Evolutionary conservation across 2,888 invertebrate species (phyloP), one percentile per base, ranked within the genome.

Genomic region (Macrostomum cliftonense): DNA sequence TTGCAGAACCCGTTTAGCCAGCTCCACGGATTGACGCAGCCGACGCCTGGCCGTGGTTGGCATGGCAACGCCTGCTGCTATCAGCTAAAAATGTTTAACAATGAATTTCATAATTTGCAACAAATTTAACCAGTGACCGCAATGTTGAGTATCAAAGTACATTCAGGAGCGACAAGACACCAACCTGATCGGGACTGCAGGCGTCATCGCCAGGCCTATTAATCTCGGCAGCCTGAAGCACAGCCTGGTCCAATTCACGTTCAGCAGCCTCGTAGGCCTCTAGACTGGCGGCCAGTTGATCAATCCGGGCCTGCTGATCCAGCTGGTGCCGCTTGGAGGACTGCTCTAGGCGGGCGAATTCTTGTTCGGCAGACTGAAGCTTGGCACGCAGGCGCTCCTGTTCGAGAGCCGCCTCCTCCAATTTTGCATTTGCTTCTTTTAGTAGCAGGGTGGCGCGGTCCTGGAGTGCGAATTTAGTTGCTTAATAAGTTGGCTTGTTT

Each of bases 141-240:
- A n/a, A n/a, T n/a, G n/a, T n/a, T n/a, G n/a, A n/a, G n/a, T n/a
- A n/a, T n/a, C n/a, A n/a, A n/a, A n/a, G n/a, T n/a, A n/a, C n/a
- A n/a, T n/a, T n/a, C n/a, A n/a, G n/a, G n/a, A n/a, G n/a, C n/a
- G n/a, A n/a, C 4, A 28, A 7, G 9, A 28, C 28, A 7, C 28
- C 4, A 28, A 28, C 28, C 28, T 28, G 28, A 9, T 28, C 28
- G 5, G 28, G 28, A 28, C 28, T 28, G 28, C 28, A 28, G 28
- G 5, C 28, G 9, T 28, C 28, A 28, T 43, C 43, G 14, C 28
- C 28, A 28, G 28, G 28, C 28, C 9, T 28, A 9, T 9, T 9
- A 28, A 28, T 28, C 55, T 70, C 68, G 16, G 70, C 70, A 17
- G 69, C 68, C 56, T 70, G 69, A 61, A 69, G 61, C 16, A 70